A percentile compares a stretch with the other conserved stretches of the same genome.
phyloP scores from a whole-genome alignment of 2,113 vertebrate species.

The Donacobius atricapilla region DNA sequence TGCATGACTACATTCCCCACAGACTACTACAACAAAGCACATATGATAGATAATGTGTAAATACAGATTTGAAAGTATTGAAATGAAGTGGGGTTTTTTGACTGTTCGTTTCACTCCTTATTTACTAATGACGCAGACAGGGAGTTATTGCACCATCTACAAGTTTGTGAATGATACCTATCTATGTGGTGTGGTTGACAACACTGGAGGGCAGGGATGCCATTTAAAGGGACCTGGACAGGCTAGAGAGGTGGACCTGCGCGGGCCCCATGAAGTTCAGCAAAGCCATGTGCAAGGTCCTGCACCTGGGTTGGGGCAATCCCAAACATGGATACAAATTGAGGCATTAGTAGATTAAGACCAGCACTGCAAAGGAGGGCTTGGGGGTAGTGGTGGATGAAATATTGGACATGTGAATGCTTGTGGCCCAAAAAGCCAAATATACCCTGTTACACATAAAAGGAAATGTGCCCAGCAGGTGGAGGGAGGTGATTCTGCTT shows the following conservation, averaged over 20 bases:
- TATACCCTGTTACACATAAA: background rate
- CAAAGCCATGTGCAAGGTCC: background rate
- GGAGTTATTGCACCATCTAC: background rate
- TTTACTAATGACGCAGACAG: background rate
- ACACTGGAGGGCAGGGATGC: background rate
- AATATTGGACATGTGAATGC: rapidly evolving
- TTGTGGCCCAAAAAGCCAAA: background rate
- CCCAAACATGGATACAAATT: background rate
- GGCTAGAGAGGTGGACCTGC: background rate
- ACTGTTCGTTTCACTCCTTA: background rate
- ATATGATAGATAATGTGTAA: background rate
- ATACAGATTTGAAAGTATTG: background rate
- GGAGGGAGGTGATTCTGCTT: background rate
- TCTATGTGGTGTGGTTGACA: background rate
- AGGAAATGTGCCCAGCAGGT: background rate
- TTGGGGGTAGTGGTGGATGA: background rate
- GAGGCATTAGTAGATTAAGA: background rate
- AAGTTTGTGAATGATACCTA: background rate
- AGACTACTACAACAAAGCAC: background rate
- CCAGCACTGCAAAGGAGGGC: background rate
- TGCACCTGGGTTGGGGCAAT: background rate
- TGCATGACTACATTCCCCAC: no score
- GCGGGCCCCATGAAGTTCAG: rapidly evolving
- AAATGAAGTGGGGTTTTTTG: background rate
- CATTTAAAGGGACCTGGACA: no score